Percentiles rank a stretch among this genome's conserved stretches.
These are phyloP conservation scores for Odobenus rosmarus DNA, from an alignment of 2,113 vertebrate genomes.

Conservation along the genomic window DNA sequence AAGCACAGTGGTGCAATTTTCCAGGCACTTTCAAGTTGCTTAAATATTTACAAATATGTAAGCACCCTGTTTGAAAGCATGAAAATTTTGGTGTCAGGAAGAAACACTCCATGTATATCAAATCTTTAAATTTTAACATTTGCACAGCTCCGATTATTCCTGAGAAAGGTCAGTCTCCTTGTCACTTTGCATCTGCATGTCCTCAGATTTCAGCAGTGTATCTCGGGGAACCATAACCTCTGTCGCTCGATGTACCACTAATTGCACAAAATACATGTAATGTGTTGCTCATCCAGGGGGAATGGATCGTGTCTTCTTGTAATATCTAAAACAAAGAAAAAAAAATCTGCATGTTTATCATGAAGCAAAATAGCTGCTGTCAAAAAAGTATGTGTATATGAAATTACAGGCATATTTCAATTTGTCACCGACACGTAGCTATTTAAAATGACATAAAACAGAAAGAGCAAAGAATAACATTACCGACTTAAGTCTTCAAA, in stretches of 20 bases:
- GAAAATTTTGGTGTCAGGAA: conserved; percentile 52
- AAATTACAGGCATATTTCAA: conserved; percentile 61
- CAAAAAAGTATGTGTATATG: conserved; percentile 48
- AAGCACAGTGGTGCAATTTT: conserved; percentile 84
- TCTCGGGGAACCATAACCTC: conserved; percentile 86
- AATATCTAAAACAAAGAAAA: conserved; percentile 89
- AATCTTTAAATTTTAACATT: conserved; percentile 59
- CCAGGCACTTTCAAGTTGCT: conserved; percentile 88
- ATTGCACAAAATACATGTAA: conserved; percentile 96
- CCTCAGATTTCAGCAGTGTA: conserved; percentile 80
- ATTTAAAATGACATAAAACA: conserved; percentile 76
- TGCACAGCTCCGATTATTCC: conserved; percentile 84
- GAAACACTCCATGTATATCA: conserved; percentile 29
- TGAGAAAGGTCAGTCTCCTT: conserved; percentile 83
- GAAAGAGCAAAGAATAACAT: conserved; percentile 75
- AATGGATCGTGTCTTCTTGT: conserved; percentile 93
- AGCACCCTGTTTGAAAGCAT: conserved; percentile 86
- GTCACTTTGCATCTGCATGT: neutral
- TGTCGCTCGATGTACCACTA: conserved; percentile 92
- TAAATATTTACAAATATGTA: conserved; percentile 83
- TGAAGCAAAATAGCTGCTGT: neutral
- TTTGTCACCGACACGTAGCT: conserved; percentile 63
- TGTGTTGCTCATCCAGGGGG: conserved; percentile 92
- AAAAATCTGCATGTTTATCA: conserved; percentile 56
- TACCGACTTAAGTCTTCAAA: conserved; percentile 88